These are phyloP conservation scores for Melanotaenia maccullochi DNA, from an alignment of 2,797 vertebrate species.

Conservation along the genomic window DNA sequence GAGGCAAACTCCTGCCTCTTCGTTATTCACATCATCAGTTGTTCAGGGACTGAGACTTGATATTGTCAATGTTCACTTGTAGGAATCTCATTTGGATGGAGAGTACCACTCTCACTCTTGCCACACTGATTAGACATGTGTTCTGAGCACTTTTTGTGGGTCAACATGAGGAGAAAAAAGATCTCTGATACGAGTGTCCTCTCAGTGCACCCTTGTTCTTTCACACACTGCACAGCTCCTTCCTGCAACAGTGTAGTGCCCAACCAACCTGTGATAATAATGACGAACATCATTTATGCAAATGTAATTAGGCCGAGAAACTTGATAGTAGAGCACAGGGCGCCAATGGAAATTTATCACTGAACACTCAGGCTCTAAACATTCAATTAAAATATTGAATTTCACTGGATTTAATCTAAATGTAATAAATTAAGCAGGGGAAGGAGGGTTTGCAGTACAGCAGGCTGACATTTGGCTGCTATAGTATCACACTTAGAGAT, in stretches of 20 bases:
- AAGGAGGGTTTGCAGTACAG: conserved; percentile 75
- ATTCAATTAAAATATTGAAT: conserved; percentile 99
- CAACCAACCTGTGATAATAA: conserved; percentile 89
- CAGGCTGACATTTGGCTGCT: conserved; percentile 61
- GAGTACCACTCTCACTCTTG: conserved; percentile 33
- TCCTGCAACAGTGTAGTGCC: conserved; percentile 78
- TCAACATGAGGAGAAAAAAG: conserved; percentile 22
- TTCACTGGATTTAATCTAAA: conserved; percentile 97
- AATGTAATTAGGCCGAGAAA: conserved; percentile 98
- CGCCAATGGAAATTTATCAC: conserved; percentile 96
- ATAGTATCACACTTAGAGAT: conserved; percentile 48
- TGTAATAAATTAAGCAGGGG: conserved; percentile 94
- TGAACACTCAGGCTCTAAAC: conserved; percentile 93
- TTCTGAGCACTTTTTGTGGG: conserved; percentile 46
- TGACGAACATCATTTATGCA: conserved; percentile 98
- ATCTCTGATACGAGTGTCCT: conserved; percentile 31
- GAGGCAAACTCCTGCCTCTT: conserved; percentile 29
- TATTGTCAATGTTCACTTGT: conserved; percentile 24
- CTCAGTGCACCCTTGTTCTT: conserved; percentile 40
- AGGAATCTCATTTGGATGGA: conserved; percentile 14
- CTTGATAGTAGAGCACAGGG: conserved; percentile 89
- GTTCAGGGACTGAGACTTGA: conserved; percentile 40
- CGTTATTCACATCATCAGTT: conserved; percentile 20
- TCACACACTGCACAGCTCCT: conserved; percentile 43
- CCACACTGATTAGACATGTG: conserved; percentile 13